Conservation (phyloP, 2,888 invertebrate species). For the Orthosia gothica region DNA sequence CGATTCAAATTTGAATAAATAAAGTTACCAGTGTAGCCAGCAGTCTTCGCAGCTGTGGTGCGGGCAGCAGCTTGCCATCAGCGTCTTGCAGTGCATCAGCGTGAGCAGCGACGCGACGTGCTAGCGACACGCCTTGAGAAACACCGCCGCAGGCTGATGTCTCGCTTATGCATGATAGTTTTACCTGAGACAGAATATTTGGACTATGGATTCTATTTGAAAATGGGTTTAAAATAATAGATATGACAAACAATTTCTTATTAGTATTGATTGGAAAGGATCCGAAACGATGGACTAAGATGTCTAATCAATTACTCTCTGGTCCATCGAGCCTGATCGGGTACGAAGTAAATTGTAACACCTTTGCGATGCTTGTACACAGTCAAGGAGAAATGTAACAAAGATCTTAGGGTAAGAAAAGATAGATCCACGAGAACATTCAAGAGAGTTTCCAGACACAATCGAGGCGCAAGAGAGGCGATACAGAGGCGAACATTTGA, state of each 20-base stretch:
- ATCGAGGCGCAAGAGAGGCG: too few species aligned
- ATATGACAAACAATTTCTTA: not conserved
- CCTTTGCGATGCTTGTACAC: not conserved
- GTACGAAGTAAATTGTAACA: not conserved
- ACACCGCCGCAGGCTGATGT: constrained; percentile 83
- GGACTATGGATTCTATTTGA: not conserved
- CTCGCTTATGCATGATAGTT: constrained; percentile 88
- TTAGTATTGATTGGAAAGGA: not conserved
- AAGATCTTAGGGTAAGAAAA: not conserved
- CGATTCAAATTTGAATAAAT: too few species aligned
- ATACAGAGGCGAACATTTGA: not conserved
- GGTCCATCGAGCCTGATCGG: not conserved
- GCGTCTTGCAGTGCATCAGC: constrained; percentile 92
- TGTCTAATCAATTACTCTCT: not conserved
- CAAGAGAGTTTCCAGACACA: too few species aligned
- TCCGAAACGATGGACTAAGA: not conserved
- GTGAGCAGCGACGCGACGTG: constrained; percentile 91
- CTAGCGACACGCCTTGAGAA: constrained; percentile 94
- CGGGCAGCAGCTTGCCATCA: constrained; percentile 95
- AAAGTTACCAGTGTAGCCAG: constrained; percentile 94
- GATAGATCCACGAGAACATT: too few species aligned
- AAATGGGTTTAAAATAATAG: not conserved
- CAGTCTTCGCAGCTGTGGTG: constrained; percentile 94
- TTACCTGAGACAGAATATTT: constrained; percentile 76
- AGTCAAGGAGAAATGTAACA: too few species aligned